Conservation (phyloP, 64 coral and sea anemone species). For the Montipora sp. region DNA sequence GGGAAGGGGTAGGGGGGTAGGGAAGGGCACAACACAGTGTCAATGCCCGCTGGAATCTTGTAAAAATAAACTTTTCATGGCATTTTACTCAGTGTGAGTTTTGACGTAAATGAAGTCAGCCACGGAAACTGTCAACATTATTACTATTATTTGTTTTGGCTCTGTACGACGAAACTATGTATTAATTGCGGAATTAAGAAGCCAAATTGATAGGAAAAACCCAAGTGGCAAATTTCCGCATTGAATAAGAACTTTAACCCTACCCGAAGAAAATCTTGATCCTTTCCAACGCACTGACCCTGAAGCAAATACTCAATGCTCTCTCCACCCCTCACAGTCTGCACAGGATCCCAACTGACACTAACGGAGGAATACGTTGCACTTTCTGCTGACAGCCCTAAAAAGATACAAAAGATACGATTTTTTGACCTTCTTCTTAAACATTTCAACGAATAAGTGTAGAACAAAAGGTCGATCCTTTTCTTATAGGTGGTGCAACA, state of each 20-base stretch:
- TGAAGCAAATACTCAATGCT: conserved; percentile 83
- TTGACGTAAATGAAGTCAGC: no score
- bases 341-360: conserved; percentile 77
- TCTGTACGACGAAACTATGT: no score
- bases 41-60: no score
- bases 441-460: not conserved
- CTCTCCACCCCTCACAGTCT: conserved; percentile 54
- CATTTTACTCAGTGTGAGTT: no score
- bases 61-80: no score
- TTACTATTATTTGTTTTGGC: no score
- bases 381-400: conserved; percentile 67
- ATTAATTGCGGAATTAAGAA: no score
- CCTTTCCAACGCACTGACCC: conserved; percentile 68
- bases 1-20: no score
- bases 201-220: not conserved
- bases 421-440: not conserved
- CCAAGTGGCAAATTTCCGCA: not conserved
- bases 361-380: conserved; percentile 40
- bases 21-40: no score
- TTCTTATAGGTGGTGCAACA: no score
- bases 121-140: no score
- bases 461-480: not conserved
- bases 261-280: conserved; percentile 86
- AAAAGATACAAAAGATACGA: not conserved
- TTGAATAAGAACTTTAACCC: not conserved